These are phyloP conservation scores for Microplitis mediator DNA, from an alignment of 1,140 invertebrate genomes.

Conservation along the genomic window DNA sequence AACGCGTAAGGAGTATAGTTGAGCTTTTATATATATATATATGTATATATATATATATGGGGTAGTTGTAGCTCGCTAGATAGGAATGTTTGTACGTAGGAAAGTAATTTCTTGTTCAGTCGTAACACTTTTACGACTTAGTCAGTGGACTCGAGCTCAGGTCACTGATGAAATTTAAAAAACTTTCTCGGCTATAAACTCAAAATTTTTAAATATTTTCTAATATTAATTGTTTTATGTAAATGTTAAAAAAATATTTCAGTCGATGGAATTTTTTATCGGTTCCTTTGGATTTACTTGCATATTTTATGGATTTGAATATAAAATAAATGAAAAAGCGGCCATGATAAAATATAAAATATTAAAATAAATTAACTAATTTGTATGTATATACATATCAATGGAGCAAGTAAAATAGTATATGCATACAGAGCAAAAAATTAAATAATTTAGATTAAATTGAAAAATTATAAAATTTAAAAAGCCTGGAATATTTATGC, in stretches of 20 bases:
- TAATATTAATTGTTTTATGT: background rate
- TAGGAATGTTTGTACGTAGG: background rate
- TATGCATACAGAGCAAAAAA: background rate
- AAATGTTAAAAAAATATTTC: no score
- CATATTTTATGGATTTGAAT: no score
- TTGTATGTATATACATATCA: no score
- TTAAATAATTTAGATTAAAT: background rate
- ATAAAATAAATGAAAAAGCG: no score
- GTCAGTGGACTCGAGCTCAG: background rate
- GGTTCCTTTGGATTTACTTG: no score
- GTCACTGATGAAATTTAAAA: slow-evolving; percentile 22
- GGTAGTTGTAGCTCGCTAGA: background rate
- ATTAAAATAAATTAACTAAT: no score
- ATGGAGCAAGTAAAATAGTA: background rate
- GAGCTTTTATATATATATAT: no score
- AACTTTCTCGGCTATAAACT: background rate
- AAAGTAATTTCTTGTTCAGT: slow-evolving; percentile 20
- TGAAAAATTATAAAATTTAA: slow-evolving; percentile 3
- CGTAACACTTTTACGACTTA: slow-evolving; percentile 24
- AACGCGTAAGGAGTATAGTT: no score
- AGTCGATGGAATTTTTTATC: no score
- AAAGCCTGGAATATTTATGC: slow-evolving; percentile 31
- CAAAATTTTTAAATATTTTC: background rate
- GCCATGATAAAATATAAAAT: background rate
- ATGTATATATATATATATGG: no score